Conservation (phyloP, 2,888 invertebrate genomes). For the Leptarthrus brevirostris region DNA sequence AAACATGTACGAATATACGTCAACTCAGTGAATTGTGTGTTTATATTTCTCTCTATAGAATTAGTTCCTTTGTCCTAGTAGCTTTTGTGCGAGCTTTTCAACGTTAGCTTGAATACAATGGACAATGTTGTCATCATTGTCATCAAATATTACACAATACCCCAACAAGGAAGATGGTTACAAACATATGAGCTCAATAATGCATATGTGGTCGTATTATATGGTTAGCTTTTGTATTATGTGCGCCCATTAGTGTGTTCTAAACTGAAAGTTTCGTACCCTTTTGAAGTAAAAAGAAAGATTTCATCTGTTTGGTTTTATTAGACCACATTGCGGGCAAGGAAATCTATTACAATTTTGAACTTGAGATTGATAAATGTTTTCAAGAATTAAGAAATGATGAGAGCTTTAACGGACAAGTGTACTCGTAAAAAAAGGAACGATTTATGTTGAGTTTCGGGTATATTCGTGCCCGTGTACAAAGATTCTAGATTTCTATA, state of each 20-base stretch:
- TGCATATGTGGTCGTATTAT: constrained; percentile 7
- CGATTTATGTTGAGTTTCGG: too few relatives aligned
- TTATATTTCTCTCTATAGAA: constrained; percentile 36
- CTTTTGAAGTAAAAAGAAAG: constrained; percentile 1
- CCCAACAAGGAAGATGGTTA: constrained; percentile 23
- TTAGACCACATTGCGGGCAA: not conserved
- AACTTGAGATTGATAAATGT: constrained; percentile 29
- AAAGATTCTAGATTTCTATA: too few relatives aligned
- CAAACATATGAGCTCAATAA: constrained; percentile 34
- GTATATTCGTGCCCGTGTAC: too few relatives aligned
- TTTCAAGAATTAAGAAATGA: too few relatives aligned
- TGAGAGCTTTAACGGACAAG: too few relatives aligned
- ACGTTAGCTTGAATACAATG: constrained; percentile 8
- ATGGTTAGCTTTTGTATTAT: not conserved
- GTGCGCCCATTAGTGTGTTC: constrained; percentile 1
- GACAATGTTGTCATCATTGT: constrained; percentile 40
- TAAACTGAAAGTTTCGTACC: not conserved
- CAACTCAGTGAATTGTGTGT: constrained; percentile 16
- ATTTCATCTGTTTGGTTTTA: constrained; percentile 19
- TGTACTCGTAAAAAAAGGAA: too few relatives aligned
- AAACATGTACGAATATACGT: too few relatives aligned
- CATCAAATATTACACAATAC: constrained; percentile 41
- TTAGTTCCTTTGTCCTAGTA: constrained; percentile 24
- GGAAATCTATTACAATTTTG: constrained; percentile 8
- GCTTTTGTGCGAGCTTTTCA: constrained; percentile 27